Evolutionary conservation across 2,113 vertebrate species (phyloP), one percentile per base, ranked within the genome.

Genomic region (Typhlomys cinereus): DNA sequence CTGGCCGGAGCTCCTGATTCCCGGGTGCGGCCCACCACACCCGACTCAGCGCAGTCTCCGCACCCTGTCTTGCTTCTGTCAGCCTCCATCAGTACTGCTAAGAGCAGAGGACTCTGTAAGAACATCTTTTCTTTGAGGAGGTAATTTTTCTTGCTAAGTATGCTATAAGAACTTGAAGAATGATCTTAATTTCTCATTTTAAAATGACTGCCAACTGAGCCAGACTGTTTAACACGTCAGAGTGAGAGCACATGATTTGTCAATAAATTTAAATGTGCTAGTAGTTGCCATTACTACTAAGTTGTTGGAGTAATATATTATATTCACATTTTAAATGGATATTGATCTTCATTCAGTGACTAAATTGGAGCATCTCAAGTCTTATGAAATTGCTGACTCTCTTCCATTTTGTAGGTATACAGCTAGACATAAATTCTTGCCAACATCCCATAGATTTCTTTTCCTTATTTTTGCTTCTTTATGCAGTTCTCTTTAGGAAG

Each of bases 291-390:
- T 96, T 94, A 93, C 95, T 93, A 74, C 93, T 78, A 80, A 89
- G 93, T 90, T 93, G 90, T 93, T 94, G 76, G 95, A 95, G 93
- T 93, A 94, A 94, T 97, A 93, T 85, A 92, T 96, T 94, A 97
- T 88, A 90, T 95, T 96, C 94, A 92, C 93, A 94, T 96, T 94
- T 92, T 94, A 97, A 97, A 89, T 93, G 62, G 93, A 81, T 97
- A 96, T 96, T 95, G 96, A 96, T 96, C 96, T 96, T 94, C 92
- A 95, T 95, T 95, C 95, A 94, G 92, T 91, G 93, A 64, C 96
- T 92, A 75, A 94, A 95, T 95, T 95, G 92, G 93, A 94, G 88
- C 90, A 87, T 96, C 90, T 96, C 95, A 94, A 66, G 96, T 96
- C 90, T 95, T 89, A 79, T 1, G 73, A 93, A 96, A 96, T 93